Conservation (phyloP, 2,113 vertebrate genomes). For the Patagioenas fasciata region DNA sequence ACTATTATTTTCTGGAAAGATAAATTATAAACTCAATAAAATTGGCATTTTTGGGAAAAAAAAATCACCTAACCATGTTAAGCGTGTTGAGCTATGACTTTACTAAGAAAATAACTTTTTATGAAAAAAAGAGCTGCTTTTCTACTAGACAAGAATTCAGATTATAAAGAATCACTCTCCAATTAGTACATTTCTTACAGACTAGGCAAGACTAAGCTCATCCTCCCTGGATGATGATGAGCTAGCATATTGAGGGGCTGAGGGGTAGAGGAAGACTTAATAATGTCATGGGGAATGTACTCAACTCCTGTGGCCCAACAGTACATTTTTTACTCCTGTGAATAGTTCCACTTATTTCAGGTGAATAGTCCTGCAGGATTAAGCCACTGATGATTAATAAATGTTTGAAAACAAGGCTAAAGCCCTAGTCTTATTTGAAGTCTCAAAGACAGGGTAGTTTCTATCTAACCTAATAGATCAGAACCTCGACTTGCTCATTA, state of each 20-base stretch:
- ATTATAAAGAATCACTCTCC: neutral
- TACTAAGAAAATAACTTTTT: neutral
- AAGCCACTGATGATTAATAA: conserved; percentile 9
- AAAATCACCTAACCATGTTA: neutral
- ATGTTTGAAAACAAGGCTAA: conserved; percentile 42
- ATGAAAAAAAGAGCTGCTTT: neutral
- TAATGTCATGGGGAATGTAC: neutral
- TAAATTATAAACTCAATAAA: neutral
- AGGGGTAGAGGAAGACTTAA: neutral
- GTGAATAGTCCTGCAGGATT: neutral
- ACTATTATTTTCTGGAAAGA: neutral
- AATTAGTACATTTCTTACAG: neutral
- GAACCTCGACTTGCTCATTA: conserved; percentile 53
- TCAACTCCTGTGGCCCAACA: neutral
- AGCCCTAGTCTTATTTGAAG: neutral
- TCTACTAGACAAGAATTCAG: neutral
- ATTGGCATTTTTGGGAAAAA: neutral
- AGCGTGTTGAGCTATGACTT: neutral
- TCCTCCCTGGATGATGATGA: neutral
- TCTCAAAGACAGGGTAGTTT: conserved; percentile 30
- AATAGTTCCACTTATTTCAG: neutral
- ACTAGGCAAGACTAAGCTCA: neutral
- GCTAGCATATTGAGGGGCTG: neutral
- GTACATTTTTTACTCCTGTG: neutral
- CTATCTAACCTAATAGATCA: conserved; percentile 49